These are phyloP conservation scores for Chrysomallon squamiferum DNA, from an alignment of 1,140 invertebrate genomes.

Conservation along the genomic window DNA sequence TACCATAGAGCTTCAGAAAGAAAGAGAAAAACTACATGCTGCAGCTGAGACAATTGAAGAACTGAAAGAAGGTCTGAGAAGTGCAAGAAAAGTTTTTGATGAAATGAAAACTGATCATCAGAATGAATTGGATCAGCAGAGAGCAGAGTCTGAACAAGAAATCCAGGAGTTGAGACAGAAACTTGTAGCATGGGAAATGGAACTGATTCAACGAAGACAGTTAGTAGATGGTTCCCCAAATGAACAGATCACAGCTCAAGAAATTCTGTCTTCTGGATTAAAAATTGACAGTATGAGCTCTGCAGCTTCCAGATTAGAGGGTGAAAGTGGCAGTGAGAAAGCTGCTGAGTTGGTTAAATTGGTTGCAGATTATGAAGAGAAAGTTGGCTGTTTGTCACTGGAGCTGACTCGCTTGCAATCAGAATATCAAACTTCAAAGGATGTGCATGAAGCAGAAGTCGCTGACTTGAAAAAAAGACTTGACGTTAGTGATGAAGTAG, in stretches of 20 bases:
- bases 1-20: not conserved
- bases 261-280: no score
- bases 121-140: conserved; percentile 7
- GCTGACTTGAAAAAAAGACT: not conserved
- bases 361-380: conserved; percentile 6
- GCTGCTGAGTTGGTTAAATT: not conserved
- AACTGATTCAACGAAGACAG: conserved; percentile 3
- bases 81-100: not conserved
- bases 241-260: not conserved
- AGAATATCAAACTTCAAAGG: no score
- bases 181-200: not conserved
- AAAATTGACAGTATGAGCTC: no score
- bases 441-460: not conserved
- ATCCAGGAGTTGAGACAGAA: not conserved
- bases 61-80: not conserved
- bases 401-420: no score
- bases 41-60: not conserved
- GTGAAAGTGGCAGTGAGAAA: not conserved
- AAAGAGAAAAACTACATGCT: not conserved
- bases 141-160: not conserved
- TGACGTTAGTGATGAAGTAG: no score
- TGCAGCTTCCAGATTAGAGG: not conserved
- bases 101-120: conserved; percentile 5
- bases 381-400: not conserved
- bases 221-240: not conserved